phyloP scores from a whole-genome alignment of 2,113 vertebrate species.

The Ameiurus melas region DNA sequence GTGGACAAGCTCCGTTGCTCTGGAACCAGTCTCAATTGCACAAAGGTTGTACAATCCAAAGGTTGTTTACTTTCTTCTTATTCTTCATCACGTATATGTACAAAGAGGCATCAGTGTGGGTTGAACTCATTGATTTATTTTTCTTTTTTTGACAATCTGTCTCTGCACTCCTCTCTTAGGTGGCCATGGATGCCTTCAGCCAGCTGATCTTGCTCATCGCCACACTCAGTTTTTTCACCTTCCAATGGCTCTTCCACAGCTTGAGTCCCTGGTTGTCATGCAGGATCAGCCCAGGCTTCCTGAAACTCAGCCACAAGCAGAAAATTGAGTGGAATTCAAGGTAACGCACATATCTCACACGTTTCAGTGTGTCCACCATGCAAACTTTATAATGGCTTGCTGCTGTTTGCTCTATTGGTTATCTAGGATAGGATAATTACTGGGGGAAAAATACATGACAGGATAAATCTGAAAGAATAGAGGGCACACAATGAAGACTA shows the following conservation, averaged over 20 bases:
- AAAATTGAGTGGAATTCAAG: slow-evolving; percentile 99
- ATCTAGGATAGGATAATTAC: not conserved
- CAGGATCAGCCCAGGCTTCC: slow-evolving; percentile 81
- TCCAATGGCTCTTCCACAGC: slow-evolving; percentile 89
- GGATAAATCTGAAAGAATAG: not conserved
- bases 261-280: slow-evolving; percentile 86
- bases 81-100: not conserved
- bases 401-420: not conserved
- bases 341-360: slow-evolving; percentile 65
- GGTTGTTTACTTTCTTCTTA: slow-evolving; percentile 34
- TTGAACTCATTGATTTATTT: not conserved
- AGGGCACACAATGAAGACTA: not conserved
- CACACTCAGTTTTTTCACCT: slow-evolving; percentile 83
- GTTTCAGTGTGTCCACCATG: not conserved
- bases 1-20: not conserved
- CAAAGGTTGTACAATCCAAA: not conserved
- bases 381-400: not conserved
- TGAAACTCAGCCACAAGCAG: slow-evolving; percentile 82
- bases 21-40: slow-evolving; percentile 1
- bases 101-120: not conserved
- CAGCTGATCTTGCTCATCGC: slow-evolving; percentile 73
- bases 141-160: not conserved
- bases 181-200: slow-evolving; percentile 85
- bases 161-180: slow-evolving; percentile 52
- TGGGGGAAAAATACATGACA: not conserved